Conservation (phyloP, 2,113 vertebrate genomes). For the Pitta sordida region DNA sequence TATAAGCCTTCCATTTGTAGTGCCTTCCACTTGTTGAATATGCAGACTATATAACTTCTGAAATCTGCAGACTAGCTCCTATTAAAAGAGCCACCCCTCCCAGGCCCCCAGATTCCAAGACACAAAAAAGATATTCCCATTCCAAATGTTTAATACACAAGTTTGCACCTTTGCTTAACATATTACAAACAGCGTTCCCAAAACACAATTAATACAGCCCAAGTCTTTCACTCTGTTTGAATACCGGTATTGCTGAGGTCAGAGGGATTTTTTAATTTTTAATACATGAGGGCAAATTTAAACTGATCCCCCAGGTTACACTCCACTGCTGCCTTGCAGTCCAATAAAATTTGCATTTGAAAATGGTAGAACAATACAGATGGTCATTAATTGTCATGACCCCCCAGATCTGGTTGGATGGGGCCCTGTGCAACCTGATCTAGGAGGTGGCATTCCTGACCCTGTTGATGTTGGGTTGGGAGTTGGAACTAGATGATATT, state of each 20-base stretch:
- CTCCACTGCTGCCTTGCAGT: neutral
- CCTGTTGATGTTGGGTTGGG: fast-evolving
- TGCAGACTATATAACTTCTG: neutral
- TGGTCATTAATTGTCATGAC: neutral
- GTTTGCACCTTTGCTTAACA: neutral
- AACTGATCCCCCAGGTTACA: neutral
- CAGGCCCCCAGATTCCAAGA: neutral
- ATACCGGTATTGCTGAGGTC: neutral
- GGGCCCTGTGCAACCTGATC: neutral
- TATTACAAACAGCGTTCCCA: neutral
- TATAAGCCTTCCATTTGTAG: neutral
- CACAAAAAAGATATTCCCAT: neutral
- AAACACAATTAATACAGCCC: neutral
- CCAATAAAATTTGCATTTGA: neutral
- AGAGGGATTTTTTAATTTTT: neutral
- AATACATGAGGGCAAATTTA: neutral
- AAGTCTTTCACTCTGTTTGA: neutral
- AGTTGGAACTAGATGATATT: neutral
- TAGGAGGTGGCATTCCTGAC: neutral
- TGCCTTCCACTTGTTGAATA: neutral
- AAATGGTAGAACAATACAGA: neutral
- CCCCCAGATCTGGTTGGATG: neutral
- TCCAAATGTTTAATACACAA: neutral
- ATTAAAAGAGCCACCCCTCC: neutral
- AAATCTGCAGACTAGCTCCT: neutral